These are phyloP conservation scores for Drosophila cracens DNA, from an alignment of 2,888 invertebrate genomes.

Conservation along the genomic window DNA sequence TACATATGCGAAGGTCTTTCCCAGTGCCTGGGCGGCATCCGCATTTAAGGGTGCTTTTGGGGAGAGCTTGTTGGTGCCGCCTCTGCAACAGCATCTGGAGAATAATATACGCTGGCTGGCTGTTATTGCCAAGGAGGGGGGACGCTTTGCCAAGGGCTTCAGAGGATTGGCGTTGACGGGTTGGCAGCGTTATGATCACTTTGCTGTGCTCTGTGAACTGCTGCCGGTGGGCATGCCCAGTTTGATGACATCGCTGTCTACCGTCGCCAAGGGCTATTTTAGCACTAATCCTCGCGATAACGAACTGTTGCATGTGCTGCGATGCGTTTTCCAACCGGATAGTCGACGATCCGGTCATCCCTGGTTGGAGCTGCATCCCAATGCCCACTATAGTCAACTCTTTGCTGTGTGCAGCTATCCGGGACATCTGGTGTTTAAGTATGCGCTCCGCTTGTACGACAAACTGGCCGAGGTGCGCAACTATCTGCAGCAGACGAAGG, in stretches of 20 bases:
- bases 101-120: constrained; percentile 90
- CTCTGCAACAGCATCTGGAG: constrained; percentile 89
- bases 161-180: constrained; percentile 84
- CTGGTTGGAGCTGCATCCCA: constrained; percentile 87
- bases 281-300: constrained; percentile 86
- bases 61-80: constrained; percentile 89
- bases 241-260: constrained; percentile 87
- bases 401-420: constrained; percentile 89
- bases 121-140: constrained; percentile 87
- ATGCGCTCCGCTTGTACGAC: constrained; percentile 83
- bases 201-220: constrained; percentile 89
- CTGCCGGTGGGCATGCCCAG: constrained; percentile 89
- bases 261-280: constrained; percentile 87
- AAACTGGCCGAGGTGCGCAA: constrained; percentile 84
- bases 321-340: constrained; percentile 86
- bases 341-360: constrained; percentile 84
- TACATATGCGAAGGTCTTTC: constrained; percentile 89
- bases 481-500: constrained; percentile 81
- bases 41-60: constrained; percentile 92
- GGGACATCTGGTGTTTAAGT: constrained; percentile 87
- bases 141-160: constrained; percentile 84
- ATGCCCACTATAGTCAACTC: constrained; percentile 87
- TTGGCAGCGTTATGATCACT: constrained; percentile 88
- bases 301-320: constrained; percentile 85
- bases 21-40: constrained; percentile 90